phyloP scores from a whole-genome alignment of 92 coral and sea anemone genomes.

The Paragorgia papillata region DNA sequence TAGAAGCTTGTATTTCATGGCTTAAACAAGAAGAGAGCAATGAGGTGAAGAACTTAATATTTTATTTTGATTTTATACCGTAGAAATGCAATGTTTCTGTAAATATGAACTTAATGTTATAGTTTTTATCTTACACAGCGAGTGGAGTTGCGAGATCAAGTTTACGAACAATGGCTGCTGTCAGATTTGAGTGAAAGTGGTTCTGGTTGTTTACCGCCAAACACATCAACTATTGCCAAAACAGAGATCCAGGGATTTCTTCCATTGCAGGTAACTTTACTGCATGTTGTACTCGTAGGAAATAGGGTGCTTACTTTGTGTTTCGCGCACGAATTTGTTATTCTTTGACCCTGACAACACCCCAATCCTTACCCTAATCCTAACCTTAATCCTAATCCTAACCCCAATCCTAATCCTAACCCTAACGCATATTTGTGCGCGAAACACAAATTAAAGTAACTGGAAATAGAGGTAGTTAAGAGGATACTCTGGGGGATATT shows the following conservation, averaged over 20 bases:
- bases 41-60: background rate
- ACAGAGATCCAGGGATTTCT: slow-evolving; percentile 63
- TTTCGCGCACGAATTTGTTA: too few relatives aligned
- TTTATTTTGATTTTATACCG: background rate
- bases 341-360: too few relatives aligned
- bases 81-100: background rate
- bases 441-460: background rate
- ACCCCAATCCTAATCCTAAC: too few relatives aligned
- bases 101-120: background rate
- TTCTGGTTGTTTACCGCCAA: slow-evolving; percentile 60
- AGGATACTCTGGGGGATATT: too few relatives aligned
- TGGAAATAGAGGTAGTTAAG: too few relatives aligned
- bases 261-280: slow-evolving; percentile 72
- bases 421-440: too few relatives aligned
- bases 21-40: slow-evolving; percentile 72
- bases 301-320: background rate
- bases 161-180: slow-evolving; percentile 83
- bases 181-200: slow-evolving; percentile 85
- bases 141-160: slow-evolving; percentile 26
- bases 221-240: slow-evolving; percentile 50
- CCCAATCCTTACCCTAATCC: too few relatives aligned
- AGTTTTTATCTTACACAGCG: background rate
- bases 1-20: slow-evolving; percentile 77
- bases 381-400: too few relatives aligned
- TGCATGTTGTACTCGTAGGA: background rate